These are phyloP conservation scores for Lasioglossum lativentre DNA, from an alignment of 2,888 invertebrate species.

Conservation along the genomic window DNA sequence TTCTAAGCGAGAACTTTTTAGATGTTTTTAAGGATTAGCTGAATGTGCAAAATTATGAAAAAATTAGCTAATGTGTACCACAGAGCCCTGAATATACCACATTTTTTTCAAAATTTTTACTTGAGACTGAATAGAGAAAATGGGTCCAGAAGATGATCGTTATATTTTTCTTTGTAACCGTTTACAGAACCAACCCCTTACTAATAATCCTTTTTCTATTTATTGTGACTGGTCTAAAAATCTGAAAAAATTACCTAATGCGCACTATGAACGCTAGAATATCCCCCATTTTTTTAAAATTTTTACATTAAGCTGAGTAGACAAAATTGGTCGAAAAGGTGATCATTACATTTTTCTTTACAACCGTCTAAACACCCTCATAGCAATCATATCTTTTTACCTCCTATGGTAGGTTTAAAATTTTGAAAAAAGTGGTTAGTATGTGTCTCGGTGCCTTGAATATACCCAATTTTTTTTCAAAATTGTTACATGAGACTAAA, in stretches of 20 bases:
- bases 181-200: fast-evolving
- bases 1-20: background rate
- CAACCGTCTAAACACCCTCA: background rate
- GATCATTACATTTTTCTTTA: background rate
- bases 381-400: background rate
- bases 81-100: background rate
- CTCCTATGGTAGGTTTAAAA: no score
- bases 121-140: background rate
- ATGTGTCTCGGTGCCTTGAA: no score
- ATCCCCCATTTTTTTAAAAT: background rate
- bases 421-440: no score
- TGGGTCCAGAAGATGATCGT: background rate
- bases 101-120: background rate
- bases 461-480: no score
- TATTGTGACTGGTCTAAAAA: background rate
- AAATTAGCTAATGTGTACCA: background rate
- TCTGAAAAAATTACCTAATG: background rate
- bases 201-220: background rate
- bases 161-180: background rate
- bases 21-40: background rate
- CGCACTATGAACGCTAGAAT: background rate
- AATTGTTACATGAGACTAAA: no score
- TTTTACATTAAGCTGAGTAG: background rate
- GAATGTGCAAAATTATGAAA: background rate
- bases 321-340: background rate